Evolutionary conservation across 2,113 vertebrate species (phyloP).

Genomic region (Peucedramus taeniatus): DNA sequence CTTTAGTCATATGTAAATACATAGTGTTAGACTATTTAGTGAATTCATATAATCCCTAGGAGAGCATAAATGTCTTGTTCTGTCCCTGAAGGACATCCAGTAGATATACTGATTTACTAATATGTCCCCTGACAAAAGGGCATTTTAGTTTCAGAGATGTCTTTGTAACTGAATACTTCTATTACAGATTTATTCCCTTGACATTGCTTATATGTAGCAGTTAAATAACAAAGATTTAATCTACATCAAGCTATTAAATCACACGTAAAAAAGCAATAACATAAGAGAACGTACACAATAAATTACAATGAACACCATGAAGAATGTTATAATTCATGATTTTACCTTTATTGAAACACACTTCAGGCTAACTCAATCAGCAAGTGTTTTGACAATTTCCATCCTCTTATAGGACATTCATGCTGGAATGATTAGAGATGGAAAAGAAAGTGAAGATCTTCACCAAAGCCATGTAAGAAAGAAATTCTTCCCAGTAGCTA

Average conservation of each 20-base stretch:
- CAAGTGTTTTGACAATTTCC: neutral
- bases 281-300: neutral
- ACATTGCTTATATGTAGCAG: neutral
- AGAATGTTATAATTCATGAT: neutral
- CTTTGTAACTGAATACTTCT: neutral
- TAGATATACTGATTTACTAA: slow-evolving; percentile 4
- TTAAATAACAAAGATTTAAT: slow-evolving; percentile 36
- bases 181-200: neutral
- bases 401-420: neutral
- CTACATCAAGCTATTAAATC: neutral
- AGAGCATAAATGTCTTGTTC: neutral
- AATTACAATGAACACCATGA: neutral
- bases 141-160: neutral
- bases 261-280: neutral
- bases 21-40: neutral
- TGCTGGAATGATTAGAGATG: neutral
- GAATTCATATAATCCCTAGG: neutral
- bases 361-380: neutral
- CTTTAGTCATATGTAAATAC: neutral
- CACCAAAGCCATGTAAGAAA: neutral
- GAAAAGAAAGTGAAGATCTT: neutral
- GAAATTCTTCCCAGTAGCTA: neutral
- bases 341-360: neutral
- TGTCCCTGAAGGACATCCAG: neutral
- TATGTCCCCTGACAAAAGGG: neutral